These are phyloP conservation scores for Vanacampus margaritifer DNA, from an alignment of 2,113 vertebrate species.

Conservation along the genomic window DNA sequence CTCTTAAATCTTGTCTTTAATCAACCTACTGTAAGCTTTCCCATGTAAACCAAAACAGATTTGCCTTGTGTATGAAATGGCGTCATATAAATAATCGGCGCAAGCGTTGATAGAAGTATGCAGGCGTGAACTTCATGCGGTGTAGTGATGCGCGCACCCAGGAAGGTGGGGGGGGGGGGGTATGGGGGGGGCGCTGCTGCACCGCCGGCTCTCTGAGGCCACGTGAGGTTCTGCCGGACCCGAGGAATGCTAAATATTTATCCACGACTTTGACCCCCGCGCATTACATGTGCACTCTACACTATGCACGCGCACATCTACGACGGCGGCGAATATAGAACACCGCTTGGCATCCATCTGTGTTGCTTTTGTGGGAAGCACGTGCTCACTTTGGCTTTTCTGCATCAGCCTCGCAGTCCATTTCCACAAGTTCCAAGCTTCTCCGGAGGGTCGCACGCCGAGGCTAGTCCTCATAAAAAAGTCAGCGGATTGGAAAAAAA, in stretches of 20 bases:
- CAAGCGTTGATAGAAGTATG: not conserved
- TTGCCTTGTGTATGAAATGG: not conserved
- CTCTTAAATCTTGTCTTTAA: not conserved
- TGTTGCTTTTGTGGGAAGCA: not conserved
- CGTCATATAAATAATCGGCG: not conserved
- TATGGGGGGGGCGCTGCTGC: not conserved
- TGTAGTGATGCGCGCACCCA: not conserved
- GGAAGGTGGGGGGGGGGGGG: not conserved
- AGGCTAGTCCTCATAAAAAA: not conserved
- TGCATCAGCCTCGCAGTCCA: not conserved
- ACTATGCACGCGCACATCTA: not conserved
- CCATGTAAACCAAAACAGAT: not conserved
- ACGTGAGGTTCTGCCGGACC: not conserved
- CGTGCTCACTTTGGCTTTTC: not conserved
- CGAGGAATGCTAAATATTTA: not conserved
- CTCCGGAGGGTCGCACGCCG: not conserved
- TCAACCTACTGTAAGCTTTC: too few species aligned
- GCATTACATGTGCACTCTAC: not conserved
- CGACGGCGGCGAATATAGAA: not conserved
- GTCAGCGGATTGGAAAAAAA: not conserved
- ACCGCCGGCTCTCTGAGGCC: not conserved
- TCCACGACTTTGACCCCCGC: not conserved
- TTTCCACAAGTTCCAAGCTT: not conserved
- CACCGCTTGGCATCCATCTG: not conserved
- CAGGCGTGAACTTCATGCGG: not conserved